These are phyloP conservation scores for Drosophila lacteicornis DNA, from an alignment of 1,140 invertebrate species.

Conservation along the genomic window DNA sequence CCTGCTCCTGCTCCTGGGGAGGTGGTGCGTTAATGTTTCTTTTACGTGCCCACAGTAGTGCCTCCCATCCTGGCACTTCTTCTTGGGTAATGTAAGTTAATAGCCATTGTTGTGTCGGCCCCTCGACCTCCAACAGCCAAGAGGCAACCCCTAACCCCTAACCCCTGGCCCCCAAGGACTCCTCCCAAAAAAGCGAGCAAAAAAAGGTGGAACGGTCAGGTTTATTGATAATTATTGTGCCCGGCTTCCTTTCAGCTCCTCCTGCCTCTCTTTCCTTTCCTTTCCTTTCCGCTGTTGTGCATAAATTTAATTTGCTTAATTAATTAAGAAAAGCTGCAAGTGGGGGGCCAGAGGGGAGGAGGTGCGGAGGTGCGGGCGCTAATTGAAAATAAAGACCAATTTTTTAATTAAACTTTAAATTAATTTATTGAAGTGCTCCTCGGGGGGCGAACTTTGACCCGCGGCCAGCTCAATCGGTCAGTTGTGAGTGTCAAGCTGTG, in stretches of 20 bases:
- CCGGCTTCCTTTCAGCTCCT: conserved; percentile 40
- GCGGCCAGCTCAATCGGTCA: background rate
- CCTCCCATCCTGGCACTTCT: conserved; percentile 37
- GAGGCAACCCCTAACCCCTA: background rate
- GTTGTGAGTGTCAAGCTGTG: background rate
- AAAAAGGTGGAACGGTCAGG: conserved; percentile 63
- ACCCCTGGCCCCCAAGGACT: background rate
- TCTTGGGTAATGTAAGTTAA: conserved; percentile 80
- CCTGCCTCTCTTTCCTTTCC: background rate
- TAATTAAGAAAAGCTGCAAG: conserved; percentile 74
- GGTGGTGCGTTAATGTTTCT: conserved; percentile 73
- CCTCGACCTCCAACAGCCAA: conserved; percentile 12
- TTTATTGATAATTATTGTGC: conserved; percentile 82
- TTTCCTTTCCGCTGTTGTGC: conserved; percentile 50
- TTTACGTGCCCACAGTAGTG: conserved; percentile 64
- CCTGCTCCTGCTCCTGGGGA: background rate
- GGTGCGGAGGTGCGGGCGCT: conserved; percentile 38
- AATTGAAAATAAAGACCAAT: conserved; percentile 82
- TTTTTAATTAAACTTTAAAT: conserved; percentile 83
- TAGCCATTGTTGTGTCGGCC: conserved; percentile 66
- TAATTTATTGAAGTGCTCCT: conserved; percentile 78
- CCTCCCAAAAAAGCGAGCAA: conserved; percentile 5
- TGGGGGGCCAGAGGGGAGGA: background rate
- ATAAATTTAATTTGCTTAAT: conserved; percentile 83
- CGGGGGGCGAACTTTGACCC: conserved; percentile 5